Evolutionary conservation across 2,797 vertebrate species (phyloP).

Genomic region (Poeciliopsis turneri): DNA sequence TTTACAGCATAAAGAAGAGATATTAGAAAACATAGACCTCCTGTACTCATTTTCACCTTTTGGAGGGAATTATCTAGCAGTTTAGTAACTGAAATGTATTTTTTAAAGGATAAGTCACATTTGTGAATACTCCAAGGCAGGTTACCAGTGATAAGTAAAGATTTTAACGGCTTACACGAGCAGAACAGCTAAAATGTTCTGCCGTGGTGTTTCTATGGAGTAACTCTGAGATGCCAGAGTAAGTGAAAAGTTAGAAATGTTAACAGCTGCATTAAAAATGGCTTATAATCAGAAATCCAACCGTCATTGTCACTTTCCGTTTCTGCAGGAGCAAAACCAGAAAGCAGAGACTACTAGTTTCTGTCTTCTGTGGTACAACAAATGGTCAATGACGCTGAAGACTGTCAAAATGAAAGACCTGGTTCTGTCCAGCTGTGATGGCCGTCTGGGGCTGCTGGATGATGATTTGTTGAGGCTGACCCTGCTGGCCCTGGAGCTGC

Average conservation of each 20-base stretch:
- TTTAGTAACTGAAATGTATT: not conserved
- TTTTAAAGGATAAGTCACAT: not conserved
- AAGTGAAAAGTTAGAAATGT: not conserved
- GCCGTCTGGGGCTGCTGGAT: conserved; percentile 99
- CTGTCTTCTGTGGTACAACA: not conserved
- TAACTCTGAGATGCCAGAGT: not conserved
- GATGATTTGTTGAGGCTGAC: conserved; percentile 98
- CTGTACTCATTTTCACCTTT: not conserved
- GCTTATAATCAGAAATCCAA: not conserved
- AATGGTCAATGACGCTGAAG: too few relatives aligned
- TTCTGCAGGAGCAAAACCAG: not conserved
- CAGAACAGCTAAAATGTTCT: not conserved
- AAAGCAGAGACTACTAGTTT: not conserved
- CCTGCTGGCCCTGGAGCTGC: conserved; percentile 97
- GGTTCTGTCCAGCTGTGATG: conserved; percentile 96
- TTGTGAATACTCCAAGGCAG: not conserved
- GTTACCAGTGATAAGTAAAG: not conserved
- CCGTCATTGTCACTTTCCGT: not conserved
- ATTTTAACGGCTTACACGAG: not conserved
- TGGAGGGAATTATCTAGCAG: not conserved
- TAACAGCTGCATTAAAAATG: not conserved
- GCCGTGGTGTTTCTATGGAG: not conserved
- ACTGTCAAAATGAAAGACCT: conserved; percentile 79
- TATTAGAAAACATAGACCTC: not conserved
- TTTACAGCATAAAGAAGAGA: not conserved